These are phyloP conservation scores for Urophycis tenuis DNA, from an alignment of 2,797 vertebrate genomes.

Conservation along the genomic window DNA sequence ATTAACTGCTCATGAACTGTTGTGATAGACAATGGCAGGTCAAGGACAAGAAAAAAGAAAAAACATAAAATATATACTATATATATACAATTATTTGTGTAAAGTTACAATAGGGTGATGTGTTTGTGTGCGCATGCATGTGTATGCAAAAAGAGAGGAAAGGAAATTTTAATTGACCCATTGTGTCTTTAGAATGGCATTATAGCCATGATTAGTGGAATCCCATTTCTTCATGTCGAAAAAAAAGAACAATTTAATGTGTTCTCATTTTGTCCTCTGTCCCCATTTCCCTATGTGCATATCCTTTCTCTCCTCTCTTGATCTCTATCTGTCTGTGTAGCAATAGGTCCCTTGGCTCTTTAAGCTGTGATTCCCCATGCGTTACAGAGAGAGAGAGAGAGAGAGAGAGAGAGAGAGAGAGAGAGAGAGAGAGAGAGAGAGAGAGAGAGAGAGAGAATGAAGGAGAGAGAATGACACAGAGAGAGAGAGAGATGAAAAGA, in stretches of 20 bases:
- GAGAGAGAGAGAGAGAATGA: neutral
- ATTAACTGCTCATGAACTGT: conserved; percentile 20
- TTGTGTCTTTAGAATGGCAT: neutral
- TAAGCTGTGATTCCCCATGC: neutral
- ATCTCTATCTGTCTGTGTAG: conserved; percentile 2
- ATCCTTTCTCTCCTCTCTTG: neutral
- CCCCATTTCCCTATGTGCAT: neutral
- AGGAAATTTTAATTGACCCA: neutral
- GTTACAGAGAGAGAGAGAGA: conserved; percentile 2
- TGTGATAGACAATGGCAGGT: conserved; percentile 2
- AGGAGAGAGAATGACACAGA: neutral
- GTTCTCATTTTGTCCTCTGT: neutral
- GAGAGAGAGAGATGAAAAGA: neutral
- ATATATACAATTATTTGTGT: neutral
- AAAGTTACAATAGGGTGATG: neutral
- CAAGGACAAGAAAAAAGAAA: conserved; percentile 12
- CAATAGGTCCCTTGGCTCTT: neutral
- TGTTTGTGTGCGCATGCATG: neutral
- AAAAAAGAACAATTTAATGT: neutral
- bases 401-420: neutral
- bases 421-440: neutral
- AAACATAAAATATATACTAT: neutral
- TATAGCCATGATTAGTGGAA: neutral
- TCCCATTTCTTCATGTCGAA: neutral
- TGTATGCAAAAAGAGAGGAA: neutral